A percentile compares a stretch with the other conserved stretches of the same genome.
phyloP scores from a whole-genome alignment of 2,888 invertebrate species.

The Caenorhabditis sp. region DNA sequence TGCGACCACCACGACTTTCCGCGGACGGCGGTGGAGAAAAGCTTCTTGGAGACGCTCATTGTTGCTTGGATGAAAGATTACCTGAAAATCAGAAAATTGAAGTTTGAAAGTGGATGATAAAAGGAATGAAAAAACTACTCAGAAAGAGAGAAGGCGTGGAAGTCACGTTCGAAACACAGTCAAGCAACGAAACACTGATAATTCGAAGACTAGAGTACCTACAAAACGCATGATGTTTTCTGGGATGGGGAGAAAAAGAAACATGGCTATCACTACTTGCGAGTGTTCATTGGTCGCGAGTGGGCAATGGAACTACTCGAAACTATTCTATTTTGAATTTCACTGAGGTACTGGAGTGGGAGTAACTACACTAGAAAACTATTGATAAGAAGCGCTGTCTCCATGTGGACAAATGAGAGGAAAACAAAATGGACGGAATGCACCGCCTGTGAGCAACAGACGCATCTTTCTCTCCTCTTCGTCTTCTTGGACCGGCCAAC shows the following conservation, averaged over 20 bases:
- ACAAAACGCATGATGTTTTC: constrained; percentile 42
- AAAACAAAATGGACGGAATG: constrained; percentile 45
- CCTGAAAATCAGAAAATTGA: constrained; percentile 37
- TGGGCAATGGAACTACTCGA: neutral
- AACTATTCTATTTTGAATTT: neutral
- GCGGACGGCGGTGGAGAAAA: constrained; percentile 69
- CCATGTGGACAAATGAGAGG: constrained; percentile 17
- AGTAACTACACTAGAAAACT: constrained; percentile 14
- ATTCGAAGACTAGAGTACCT: constrained; percentile 51
- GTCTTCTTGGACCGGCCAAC: constrained; percentile 5
- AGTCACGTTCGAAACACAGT: constrained; percentile 23
- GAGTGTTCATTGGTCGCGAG: constrained; percentile 59
- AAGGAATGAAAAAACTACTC: constrained; percentile 15
- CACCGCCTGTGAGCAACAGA: constrained; percentile 49
- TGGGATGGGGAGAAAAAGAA: constrained; percentile 9
- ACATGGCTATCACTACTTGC: constrained; percentile 35
- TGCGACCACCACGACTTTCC: constrained; percentile 79
- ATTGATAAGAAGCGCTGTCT: constrained; percentile 11
- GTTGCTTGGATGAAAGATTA: constrained; percentile 47
- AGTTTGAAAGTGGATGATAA: neutral
- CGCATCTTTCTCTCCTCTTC: constrained; percentile 37
- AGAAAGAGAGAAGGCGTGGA: constrained; percentile 28
- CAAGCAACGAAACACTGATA: constrained; percentile 54
- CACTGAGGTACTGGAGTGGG: constrained; percentile 2
- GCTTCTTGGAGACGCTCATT: constrained; percentile 67